Evolutionary conservation across 2,888 invertebrate species (phyloP), one percentile per base, ranked within the genome.

Genomic region (Cheilosia urbana): DNA sequence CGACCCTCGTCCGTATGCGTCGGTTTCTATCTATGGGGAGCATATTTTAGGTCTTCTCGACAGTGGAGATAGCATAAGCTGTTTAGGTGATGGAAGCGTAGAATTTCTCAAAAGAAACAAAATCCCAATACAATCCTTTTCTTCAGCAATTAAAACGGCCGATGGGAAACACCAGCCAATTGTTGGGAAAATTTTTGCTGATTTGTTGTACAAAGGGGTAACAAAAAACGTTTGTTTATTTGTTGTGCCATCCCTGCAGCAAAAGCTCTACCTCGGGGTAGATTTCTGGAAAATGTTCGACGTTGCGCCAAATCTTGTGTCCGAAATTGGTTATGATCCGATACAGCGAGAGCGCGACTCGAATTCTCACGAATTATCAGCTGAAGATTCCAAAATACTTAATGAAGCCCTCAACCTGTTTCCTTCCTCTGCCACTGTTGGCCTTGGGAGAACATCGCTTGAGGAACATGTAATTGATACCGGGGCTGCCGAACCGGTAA

Each of bases 401-500:
- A 21, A 13, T 21, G 58, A 58, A 58, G 13, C 15, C 21, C 4
- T 58, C 2, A 45, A n/a, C n/a, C n/a, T n/a, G n/a, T n/a, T n/a
- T n/a, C n/a, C n/a, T n/a, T n/a, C n/a, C n/a, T n/a, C n/a, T n/a
- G n/a, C n/a, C n/a, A n/a, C n/a, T n/a, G n/a, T n/a, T n/a, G n/a
- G n/a, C n/a, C n/a, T n/a, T n/a, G 80, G 75, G 1, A 62, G 49
- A 11, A 30, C 45, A 6, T 13, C 3, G n/a, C 42, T 66, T 5
- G 40, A 51, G 13, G 51, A 51, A 34, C 66, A 65, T 11, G 6
- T 17, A 4, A 76, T 76, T 37, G 76, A 76, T 45, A 68, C 68
- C 4, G 66, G 49, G 4, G 17, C 13, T n/a, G 58, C 68, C 17
- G 30, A 47, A 4, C 76, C 66, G 9, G 49, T 76, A 9, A 76